Evolutionary conservation across 2,888 invertebrate species (phyloP), one percentile per base, ranked within the genome.

Genomic region (Hirtodrosophila histrioides): DNA sequence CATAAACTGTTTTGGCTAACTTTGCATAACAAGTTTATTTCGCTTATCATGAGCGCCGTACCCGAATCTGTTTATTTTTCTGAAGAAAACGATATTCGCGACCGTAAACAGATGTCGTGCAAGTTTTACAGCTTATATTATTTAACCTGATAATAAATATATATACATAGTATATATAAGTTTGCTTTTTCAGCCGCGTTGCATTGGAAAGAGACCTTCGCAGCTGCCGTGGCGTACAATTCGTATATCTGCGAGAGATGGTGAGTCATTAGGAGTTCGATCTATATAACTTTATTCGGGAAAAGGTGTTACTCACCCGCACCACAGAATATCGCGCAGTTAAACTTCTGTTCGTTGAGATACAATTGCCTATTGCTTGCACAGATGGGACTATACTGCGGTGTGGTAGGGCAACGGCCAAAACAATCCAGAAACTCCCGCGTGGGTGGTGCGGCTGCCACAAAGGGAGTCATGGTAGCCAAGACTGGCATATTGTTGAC

Each of bases 331-430:
- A 78, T 78, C 0, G 92, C 91, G 49, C 92, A 92, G 43, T 86
- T 80, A 31, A 90, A 90, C 49, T 90, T 90, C 53, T 90, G 89
- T 46, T 88, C 86, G 61, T 92, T 92, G 17, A 69, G 67, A 60
- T 91, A 92, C 33, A 83, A 44, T 33, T 89, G 78, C 27, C 78
- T 78, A 66, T 92, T 88, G 41, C 82, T 89, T 10, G 88, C 92
- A 66, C 92, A 92, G 49, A 92, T 82, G 1, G 92, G 92, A 86
- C 89, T 92, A 35, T 91, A 92, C 61, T 92, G 89, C 0, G 90
- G 61, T 0, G 91, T 91, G 0, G 91, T 89, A 4, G 83, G 89
- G 50, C 92, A 92, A n/a, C 69, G 71, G 9, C 72, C 77, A 33
- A 88, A 83, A 60, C 92, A 92, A 3, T 69, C 53, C 0, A 90